Evolutionary conservation across 2,113 vertebrate species (phyloP), one percentile per base, ranked within the genome.

Genomic region (Psilopsiagon aurifrons): DNA sequence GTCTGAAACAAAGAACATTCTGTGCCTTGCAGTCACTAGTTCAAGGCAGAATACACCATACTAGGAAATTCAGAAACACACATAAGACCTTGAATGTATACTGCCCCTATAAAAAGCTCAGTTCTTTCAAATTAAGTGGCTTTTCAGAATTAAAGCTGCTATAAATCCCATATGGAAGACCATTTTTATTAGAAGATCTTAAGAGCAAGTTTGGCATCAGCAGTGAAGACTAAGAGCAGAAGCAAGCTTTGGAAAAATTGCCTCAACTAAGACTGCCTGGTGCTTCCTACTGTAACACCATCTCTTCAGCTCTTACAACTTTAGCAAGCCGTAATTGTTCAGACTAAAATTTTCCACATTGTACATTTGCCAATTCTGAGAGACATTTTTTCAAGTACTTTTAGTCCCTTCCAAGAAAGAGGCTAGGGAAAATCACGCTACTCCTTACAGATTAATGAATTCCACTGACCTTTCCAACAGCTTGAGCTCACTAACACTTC

Each of bases 151-250:
- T 80, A 59, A 76, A 82, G 57, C 25, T 2, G 10, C 63, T 68
- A 86, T 86, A 97, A 77, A 86, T 94, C 77, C 79, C 85, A 86
- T 24, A 80, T 54, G 63, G 39, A 95, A 83, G 79, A 88, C 27
- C 28, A 37, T 69, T 91, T 90, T 95, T 95, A 91, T 95, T 82
- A 82, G 33, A 67, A 67, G 49, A 87, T 76, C 39, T 76, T 73
- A 79, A 79, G 41, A 83, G 54, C 15, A 95, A 82, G 70, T 91
- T 90, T 92, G 64, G 93, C 79, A 86, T 76, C 35, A 80, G 63
- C 41, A 67, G 16, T 27, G 24, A 90, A 94, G 54, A 88, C 64
- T 75, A 90, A 86, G 52, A 57, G 78, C 84, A 91, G 5, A 54
- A 13, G 31, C 49, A 83, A 94, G 54, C 11, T 67, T 80, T 3